Conservation (phyloP, 2,797 vertebrate genomes). For the Phoebastria nigripes region DNA sequence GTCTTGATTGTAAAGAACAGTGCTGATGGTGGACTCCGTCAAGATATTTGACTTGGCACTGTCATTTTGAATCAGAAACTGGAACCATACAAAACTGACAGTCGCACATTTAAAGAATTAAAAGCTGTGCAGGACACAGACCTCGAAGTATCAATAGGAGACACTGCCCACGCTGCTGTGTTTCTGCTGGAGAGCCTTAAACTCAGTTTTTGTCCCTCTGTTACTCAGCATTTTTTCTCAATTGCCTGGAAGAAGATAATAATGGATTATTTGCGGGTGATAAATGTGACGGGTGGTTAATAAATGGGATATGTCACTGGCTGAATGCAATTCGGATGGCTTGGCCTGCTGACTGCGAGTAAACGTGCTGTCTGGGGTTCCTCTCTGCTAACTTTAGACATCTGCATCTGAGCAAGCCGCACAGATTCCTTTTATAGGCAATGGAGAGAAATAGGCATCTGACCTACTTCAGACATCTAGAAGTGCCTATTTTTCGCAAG, state of each 20-base stretch:
- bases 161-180: not conserved
- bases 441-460: not conserved
- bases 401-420: not conserved
- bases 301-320: not conserved
- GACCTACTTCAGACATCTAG: not conserved
- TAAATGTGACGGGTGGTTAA: not conserved
- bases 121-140: not conserved
- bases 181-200: not conserved
- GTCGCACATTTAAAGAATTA: not conserved
- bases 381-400: conserved; percentile 21
- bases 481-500: not conserved
- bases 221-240: not conserved
- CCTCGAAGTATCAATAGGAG: not conserved
- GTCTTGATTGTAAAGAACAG: not conserved
- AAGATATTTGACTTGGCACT: not conserved
- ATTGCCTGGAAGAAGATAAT: not conserved
- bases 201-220: not conserved
- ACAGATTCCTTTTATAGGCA: conserved; percentile 32
- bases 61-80: not conserved
- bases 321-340: not conserved
- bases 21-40: not conserved
- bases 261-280: not conserved
- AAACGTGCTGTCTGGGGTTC: not conserved
- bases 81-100: not conserved
- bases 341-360: not conserved